Evolutionary conservation across 1,140 invertebrate genomes (phyloP), one percentile per base, ranked within the genome.

Genomic region (Trichogramma pretiosum): DNA sequence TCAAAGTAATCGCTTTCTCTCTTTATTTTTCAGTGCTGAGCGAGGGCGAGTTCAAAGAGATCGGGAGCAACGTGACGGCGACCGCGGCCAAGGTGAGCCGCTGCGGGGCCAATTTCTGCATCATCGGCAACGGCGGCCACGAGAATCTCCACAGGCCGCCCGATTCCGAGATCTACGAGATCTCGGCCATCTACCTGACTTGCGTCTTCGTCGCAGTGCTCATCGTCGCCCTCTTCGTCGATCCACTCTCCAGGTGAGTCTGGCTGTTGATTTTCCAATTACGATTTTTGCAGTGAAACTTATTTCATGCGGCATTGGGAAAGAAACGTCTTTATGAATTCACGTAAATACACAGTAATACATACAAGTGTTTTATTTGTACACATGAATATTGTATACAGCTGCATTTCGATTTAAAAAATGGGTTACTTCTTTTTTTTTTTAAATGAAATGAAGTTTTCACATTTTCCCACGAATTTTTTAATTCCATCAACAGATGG

Each of bases 61-160:
- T 66, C 7, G 62, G 63, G 17, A 67, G 62, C n/a, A 76, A 66
- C 39, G 60, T 68, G 9, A 78, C 69, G 36, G 57, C 58, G 35
- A 69, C 64, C 36, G 68, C 70, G 41, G 73, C 74, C 24, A 77
- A 77, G 42, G 68, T 84, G 33, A 74, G 75, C 38, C n/a, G n/a
- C 3, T 93, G 90, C 63, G 90, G 90, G 1, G 83, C 88, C 0
- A 84, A 88, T 59, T 93, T 89, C 67, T 91, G 87, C 65, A 80
- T 84, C 41, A 68, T 78, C 44, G 79, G 77, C 3, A 70, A 71
- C 46, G 80, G 78, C 35, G 67, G 46, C 13, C 82, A 84, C 58
- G 79, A 82, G 39, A 85, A 83, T 59, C 65, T 90, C 35, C 75
- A 81, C 55, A 70, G 85, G 28, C 89, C 89, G 3, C 82, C 83